A percentile compares a stretch with the other conserved stretches of the same genome.
phyloP scores from a whole-genome alignment of 1,140 invertebrate genomes.

The Scaptomyza graminum region DNA sequence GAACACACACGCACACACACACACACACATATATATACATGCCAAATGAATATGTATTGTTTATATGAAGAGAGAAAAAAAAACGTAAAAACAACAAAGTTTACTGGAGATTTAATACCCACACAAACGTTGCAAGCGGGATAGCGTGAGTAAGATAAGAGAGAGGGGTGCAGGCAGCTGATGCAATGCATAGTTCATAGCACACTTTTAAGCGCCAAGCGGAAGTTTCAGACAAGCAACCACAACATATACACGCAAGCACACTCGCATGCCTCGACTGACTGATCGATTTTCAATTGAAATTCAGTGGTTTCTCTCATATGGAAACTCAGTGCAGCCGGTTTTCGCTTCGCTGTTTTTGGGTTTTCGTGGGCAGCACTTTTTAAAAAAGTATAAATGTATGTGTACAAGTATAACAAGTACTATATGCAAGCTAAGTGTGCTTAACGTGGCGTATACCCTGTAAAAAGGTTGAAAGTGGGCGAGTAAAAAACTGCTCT shows the following conservation, averaged over 20 bases:
- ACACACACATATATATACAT: constrained; percentile 23
- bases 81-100: constrained; percentile 17
- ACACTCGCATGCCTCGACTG: constrained; percentile 19
- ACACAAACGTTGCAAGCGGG: constrained; percentile 1
- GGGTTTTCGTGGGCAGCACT: constrained; percentile 6
- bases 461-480: neutral
- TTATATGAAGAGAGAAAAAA: constrained; percentile 38
- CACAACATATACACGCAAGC: constrained; percentile 16
- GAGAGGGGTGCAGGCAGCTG: neutral
- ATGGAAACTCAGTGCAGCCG: constrained; percentile 34
- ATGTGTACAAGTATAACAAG: neutral
- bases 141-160: neutral
- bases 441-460: neutral
- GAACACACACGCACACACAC: constrained; percentile 13
- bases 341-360: constrained; percentile 20
- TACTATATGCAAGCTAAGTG: neutral
- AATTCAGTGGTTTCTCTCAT: constrained; percentile 69
- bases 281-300: constrained; percentile 77
- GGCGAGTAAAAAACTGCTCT: too few species aligned
- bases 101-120: constrained; percentile 30
- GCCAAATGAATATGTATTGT: constrained; percentile 52
- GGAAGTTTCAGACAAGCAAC: constrained; percentile 57
- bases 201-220: constrained; percentile 57
- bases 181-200: constrained; percentile 58
- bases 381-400: neutral